Base-by-base conservation (phyloP, 92 coral and sea anemone species). In the Siderastrea siderea region DNA sequence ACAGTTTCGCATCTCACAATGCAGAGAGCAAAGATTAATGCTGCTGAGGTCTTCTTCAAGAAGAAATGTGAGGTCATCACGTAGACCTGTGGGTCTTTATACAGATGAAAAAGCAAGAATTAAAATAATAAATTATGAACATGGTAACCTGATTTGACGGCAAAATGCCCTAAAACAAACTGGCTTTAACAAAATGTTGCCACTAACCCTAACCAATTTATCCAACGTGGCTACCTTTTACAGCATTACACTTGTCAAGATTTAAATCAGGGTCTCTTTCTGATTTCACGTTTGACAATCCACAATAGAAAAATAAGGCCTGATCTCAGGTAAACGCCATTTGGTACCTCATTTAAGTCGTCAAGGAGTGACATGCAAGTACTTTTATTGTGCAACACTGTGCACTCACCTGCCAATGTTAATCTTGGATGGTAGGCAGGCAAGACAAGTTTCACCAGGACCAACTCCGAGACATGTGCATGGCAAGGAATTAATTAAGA, bases 1-100 rank as follows among this genome's bases (percentile, higher is more conserved):
- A 13, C 50, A 53, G 70, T 78, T 78, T 19, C 83, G 69, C 58
- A 78, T 57, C 44, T 78, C 83, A 78, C 83, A 78, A 61, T 78
- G 83, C 9, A 4, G 64, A 16, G 83, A 78, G 64, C 83, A 78
- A 44, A 2, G 83, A 44, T 78, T 78, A 19, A 78, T 78, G 70
- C 44, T 44, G 64, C 70, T 57, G 1, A 78, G 38, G 38, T 26
- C 38, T 26, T 26, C 38, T 26, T 26, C 38, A 26, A 0, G 38
- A 26, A 26, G 38, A 26, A 26, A 26, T 26, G 38, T 26, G n/a
- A 26, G 0, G 38, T 26, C 38, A 26, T 26, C 38, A 26, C 38
- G 38, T 26, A 26, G 38, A 26, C 38, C 38, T 26, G 38, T 26
- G 38, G 38, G 38, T 26, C 38, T 43, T 45, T 78, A 68, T 47